Evolutionary conservation across 2,888 invertebrate genomes (phyloP), one percentile per base, ranked within the genome.

Genomic region (Dioctria linearis): DNA sequence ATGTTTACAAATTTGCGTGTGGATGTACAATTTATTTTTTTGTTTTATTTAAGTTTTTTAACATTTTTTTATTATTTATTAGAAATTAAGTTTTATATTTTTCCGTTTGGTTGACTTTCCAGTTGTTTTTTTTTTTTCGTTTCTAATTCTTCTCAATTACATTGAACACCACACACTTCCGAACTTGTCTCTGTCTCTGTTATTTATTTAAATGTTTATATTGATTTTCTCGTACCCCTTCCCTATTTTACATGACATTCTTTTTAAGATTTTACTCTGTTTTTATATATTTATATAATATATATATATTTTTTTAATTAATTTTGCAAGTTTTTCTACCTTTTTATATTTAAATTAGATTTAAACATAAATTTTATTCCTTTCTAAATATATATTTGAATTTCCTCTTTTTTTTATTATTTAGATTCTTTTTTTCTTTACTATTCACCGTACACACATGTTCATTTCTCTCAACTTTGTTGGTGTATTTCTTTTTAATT

Each of bases 311-410:
- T n/a, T 54, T 54, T 54, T 46, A 11, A 54, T 11, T 54, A 54
- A 11, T 54, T 54, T 54, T 54, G 6, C 54, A 54, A 54, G 54
- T 54, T 61, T 67, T 42, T 42, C 73, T 73, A 73, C 59, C n/a
- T 25, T 25, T 54, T 73, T 73, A 59, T 73, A 73, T 73, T 73
- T 73, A 73, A 73, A 73, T 73, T 57, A 73, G 40, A 73, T 73
- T 57, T 73, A 73, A 73, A 73, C 73, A 73, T 59, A 73, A 73
- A 73, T 59, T 73, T 73, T 57, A 73, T 42, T 73, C 73, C 73
- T 73, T 25, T n/a, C 54, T 54, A 73, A 61, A 37, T 57, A 71
- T 71, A 51, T 71, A 59, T 57, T 40, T 66, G 42, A 43, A 67
- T 67, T 43, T 46, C 67, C 46, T 67, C 13, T 67, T 67, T 67